phyloP scores from a whole-genome alignment of 1,140 invertebrate genomes.

The Sarcophaga bullata region DNA sequence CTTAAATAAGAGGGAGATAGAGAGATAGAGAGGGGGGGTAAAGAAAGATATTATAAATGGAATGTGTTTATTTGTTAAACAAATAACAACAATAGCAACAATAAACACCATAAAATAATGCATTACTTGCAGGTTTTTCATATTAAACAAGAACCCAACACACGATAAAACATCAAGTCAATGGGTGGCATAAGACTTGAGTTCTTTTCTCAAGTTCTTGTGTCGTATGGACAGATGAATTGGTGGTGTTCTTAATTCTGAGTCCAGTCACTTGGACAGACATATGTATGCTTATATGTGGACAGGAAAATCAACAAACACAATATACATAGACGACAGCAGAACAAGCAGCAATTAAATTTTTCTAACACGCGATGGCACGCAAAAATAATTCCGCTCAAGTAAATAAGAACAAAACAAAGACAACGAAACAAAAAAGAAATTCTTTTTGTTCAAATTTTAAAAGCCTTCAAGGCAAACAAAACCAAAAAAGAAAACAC shows the following conservation, averaged over 20 bases:
- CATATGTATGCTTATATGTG: neutral
- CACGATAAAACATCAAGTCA: conserved; percentile 18
- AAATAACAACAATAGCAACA: neutral
- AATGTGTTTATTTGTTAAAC: conserved; percentile 22
- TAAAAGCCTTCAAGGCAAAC: neutral
- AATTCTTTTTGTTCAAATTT: too few species aligned
- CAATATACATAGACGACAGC: neutral
- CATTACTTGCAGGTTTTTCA: conserved; percentile 3
- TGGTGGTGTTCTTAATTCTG: neutral
- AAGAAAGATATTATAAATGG: conserved; percentile 15
- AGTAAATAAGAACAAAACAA: neutral
- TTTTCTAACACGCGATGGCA: conserved; percentile 17
- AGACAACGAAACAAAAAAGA: too few species aligned
- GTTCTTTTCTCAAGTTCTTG: neutral
- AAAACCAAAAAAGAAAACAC: neutral
- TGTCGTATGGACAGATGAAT: neutral
- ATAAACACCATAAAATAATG: neutral
- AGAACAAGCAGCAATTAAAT: conserved; percentile 26
- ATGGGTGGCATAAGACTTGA: conserved; percentile 23
- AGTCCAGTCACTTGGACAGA: neutral
- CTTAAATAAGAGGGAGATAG: too few species aligned
- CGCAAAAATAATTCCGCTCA: conserved; percentile 4
- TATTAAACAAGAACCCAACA: conserved; percentile 21
- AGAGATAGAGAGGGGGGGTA: too few species aligned
- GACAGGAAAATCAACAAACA: too few species aligned